These are phyloP conservation scores for Gymnarchus niloticus DNA, from an alignment of 2,113 vertebrate genomes.

Conservation along the genomic window DNA sequence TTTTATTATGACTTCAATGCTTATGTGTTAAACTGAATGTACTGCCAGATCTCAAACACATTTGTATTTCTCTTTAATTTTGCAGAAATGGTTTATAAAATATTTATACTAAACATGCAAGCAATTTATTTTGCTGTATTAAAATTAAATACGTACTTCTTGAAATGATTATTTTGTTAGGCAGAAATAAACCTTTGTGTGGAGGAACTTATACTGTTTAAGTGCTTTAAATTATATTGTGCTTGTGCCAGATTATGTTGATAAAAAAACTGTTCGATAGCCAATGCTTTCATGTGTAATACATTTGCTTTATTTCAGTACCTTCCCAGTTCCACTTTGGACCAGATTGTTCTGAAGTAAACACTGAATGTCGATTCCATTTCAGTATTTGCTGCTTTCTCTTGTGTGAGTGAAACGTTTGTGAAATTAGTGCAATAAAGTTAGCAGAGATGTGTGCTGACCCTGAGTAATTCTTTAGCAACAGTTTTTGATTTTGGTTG, in stretches of 20 bases:
- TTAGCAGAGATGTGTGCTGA: constrained; percentile 7
- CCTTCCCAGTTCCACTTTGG: constrained; percentile 26
- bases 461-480: not conserved
- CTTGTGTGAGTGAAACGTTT: constrained; percentile 49
- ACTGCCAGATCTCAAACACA: constrained; percentile 58
- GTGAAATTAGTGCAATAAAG: constrained; percentile 61
- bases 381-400: constrained; percentile 51
- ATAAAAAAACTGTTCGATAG: constrained; percentile 45
- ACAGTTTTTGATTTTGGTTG: not conserved
- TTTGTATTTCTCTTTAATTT: constrained; percentile 59
- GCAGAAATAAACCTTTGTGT: constrained; percentile 40
- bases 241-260: constrained; percentile 63
- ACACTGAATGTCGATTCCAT: constrained; percentile 40
- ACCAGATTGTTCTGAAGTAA: constrained; percentile 36
- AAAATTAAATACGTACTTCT: constrained; percentile 48
- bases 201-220: constrained; percentile 44
- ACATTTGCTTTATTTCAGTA: constrained; percentile 39
- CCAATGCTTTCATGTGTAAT: constrained; percentile 33
- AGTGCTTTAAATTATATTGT: constrained; percentile 56
- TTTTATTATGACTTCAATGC: constrained; percentile 44
- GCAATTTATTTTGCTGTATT: constrained; percentile 58
- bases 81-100: constrained; percentile 50
- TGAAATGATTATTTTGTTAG: constrained; percentile 34
- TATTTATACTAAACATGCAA: constrained; percentile 45
- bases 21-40: constrained; percentile 68